Evolutionary conservation across 2,113 vertebrate genomes (phyloP), one percentile per base, ranked within the genome.

Genomic region (Dasyornis broadbenti): DNA sequence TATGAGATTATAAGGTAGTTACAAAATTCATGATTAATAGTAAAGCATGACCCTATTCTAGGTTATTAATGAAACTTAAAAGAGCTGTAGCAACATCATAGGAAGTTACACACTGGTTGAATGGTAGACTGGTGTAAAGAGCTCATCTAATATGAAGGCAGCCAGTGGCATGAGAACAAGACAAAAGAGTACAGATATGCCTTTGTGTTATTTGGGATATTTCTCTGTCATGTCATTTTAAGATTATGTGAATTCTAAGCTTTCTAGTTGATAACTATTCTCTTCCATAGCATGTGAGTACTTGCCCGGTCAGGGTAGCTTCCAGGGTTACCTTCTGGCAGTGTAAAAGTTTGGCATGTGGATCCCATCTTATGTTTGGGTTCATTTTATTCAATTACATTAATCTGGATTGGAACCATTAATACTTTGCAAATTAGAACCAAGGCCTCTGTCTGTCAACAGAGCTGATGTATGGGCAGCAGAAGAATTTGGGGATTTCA

Each of bases 41-140:
- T 50, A 77, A 37, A 86, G 28, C 27, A 70, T 80, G 39, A 59
- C 16, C 45, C 23, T 77, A 1, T 54, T 81, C n/a, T 66, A 15
- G 37, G 40, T 19, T 57, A 47, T 28, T 64, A 56, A 60, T 60
- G 45, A 82, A 59, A 49, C 20, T 44, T 63, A n/a, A 78, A 75
- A 60, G 39, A 60, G 13, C n/a, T 73, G 21, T 65, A 26, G 27
- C 50, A 44, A 47, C 0, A 0, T 40, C 30, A 1, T 26, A 13
- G 37, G 7, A 63, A 59, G 33, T 64, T 45, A 10, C 2, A 1
- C 20, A 5, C 11, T n/a, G 54, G 9, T 65, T 56, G n/a, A 71
- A 52, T 37, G 20, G 56, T 37, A 37, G 20, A 13, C 3, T 53
- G 13, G 6, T 26, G 6, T 50, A 49, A 82, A 76, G 33, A 76